A percentile compares a stretch with the other conserved stretches of the same genome.
Evolutionary conservation across 2,888 invertebrate genomes (phyloP).

Genomic region (Pandemis heparana): DNA sequence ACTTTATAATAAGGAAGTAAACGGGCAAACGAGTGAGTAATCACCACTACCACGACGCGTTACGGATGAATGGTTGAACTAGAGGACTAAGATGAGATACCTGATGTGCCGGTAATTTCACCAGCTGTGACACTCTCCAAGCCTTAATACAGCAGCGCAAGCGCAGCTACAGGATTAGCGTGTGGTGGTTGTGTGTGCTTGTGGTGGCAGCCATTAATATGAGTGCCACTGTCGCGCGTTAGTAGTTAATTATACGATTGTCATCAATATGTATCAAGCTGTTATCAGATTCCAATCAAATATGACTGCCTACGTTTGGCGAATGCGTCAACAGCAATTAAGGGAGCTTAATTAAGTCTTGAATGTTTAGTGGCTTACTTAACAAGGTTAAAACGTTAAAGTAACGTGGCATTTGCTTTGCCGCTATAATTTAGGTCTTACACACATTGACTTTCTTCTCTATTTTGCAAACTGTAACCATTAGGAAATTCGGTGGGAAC

Average conservation of each 20-base stretch:
- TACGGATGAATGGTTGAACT: no score
- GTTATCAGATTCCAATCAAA: constrained; percentile 34
- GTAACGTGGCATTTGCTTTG: background rate
- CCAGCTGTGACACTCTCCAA: no score
- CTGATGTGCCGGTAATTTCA: no score
- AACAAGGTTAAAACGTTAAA: constrained; percentile 19
- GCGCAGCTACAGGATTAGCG: no score
- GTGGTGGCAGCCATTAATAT: no score
- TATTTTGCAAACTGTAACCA: background rate
- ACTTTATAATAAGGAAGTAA: no score
- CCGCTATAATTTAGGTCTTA: background rate
- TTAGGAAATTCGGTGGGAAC: background rate
- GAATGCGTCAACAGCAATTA: constrained; percentile 26
- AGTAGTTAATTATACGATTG: background rate
- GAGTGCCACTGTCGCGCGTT: no score
- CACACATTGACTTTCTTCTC: background rate
- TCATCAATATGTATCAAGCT: constrained; percentile 24
- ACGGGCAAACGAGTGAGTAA: no score
- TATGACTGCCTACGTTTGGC: constrained; percentile 29
- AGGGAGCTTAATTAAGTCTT: constrained; percentile 18
- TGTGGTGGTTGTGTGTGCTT: no score
- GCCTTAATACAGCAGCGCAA: no score
- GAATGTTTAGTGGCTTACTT: constrained; percentile 29
- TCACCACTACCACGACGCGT: no score
- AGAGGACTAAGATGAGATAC: no score